phyloP scores from a whole-genome alignment of 1,140 invertebrate species.

The Drosophila littoralis region DNA sequence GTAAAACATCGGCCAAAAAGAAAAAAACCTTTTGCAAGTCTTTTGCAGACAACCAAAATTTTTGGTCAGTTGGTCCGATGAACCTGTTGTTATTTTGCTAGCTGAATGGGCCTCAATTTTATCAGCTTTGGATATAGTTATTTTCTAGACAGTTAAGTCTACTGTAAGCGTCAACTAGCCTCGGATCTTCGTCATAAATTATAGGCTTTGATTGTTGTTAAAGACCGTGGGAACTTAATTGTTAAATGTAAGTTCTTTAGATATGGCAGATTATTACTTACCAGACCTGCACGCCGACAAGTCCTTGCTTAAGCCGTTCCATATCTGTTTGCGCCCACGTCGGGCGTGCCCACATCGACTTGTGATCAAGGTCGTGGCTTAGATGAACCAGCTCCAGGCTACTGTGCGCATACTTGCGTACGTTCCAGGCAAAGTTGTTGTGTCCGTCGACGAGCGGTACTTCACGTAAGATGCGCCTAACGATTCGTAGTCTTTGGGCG shows the following conservation, averaged over 20 bases:
- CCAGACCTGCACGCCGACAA: constrained; percentile 93
- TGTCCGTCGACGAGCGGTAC: constrained; percentile 89
- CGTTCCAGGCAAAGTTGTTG: constrained; percentile 95
- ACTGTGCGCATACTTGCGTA: constrained; percentile 92
- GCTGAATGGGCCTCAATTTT: too few relatives aligned
- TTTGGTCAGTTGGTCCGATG: too few relatives aligned
- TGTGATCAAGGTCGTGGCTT: constrained; percentile 88
- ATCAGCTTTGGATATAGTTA: too few relatives aligned
- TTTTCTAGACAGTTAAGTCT: too few relatives aligned
- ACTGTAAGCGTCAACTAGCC: too few relatives aligned
- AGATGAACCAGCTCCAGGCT: constrained; percentile 92
- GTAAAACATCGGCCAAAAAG: not conserved
- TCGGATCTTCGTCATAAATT: too few relatives aligned
- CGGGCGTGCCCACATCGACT: constrained; percentile 92
- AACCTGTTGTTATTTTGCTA: too few relatives aligned
- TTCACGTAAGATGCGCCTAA: constrained; percentile 86
- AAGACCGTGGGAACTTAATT: too few relatives aligned
- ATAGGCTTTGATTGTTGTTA: too few relatives aligned
- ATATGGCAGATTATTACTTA: constrained; percentile 22
- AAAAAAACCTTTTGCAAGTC: not conserved
- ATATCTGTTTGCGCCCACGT: constrained; percentile 96
- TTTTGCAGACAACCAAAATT: too few relatives aligned
- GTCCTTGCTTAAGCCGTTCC: constrained; percentile 91
- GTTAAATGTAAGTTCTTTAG: not conserved
- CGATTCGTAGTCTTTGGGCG: constrained; percentile 86